Evolutionary conservation across 2,113 vertebrate genomes (phyloP), one percentile per base, ranked within the genome.

Genomic region (Daphoenositta chrysoptera): DNA sequence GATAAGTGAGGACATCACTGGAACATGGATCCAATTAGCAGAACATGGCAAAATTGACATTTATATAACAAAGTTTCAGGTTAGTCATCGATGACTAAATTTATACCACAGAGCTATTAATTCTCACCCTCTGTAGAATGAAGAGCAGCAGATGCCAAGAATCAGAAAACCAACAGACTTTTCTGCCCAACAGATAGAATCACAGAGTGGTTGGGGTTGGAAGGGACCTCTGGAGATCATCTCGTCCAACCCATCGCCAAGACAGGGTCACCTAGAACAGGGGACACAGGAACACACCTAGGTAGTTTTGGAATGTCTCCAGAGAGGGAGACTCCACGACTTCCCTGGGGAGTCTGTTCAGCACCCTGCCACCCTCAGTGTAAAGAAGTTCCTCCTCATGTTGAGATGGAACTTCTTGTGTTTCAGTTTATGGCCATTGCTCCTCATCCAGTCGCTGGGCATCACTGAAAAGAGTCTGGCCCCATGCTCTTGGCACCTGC

Each of bases 61-160:
- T 89, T 91, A 79, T 19, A 57, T 90, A 95, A 90, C 26, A 22
- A 85, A 93, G 66, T 72, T 85, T 60, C 61, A 72, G 53, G 70
- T 81, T 82, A 92, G 80, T 94, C 93, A 95, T 75, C 83, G 2
- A 21, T 35, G 61, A 87, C 81, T 95, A 89, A 84, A 87, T 87
- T 91, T 95, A 87, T 37, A 85, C 20, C 63, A 82, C 26, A 53
- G 44, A 89, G 53, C 48, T 92, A 76, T 76, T 80, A 45, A 83
- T 83, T 92, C 72, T 89, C 72, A 86, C 22, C 35, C 35, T 89
- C 69, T 56, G 35, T 12, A 83, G 71, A 66, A 0, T 63, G 39
- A 83, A 71, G 24, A 83, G 60, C 42, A 87, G 60, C 15, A 75
- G 24, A 71, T 85, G 37, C 35, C 57, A 93, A 79, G 21, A 71